Evolutionary conservation across 2,113 vertebrate species (phyloP).

Genomic region (Columba livia): DNA sequence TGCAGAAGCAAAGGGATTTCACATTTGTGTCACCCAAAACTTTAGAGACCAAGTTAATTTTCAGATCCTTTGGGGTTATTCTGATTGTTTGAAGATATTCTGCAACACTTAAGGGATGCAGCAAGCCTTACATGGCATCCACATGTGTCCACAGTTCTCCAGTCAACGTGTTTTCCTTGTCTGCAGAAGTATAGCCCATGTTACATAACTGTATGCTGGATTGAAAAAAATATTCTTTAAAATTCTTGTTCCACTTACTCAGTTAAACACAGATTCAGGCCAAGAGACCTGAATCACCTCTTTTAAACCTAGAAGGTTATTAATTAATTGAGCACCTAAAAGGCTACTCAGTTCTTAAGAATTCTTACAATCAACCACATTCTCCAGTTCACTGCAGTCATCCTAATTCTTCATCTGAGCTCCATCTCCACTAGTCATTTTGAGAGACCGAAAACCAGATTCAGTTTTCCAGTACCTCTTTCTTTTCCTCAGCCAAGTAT

Average conservation of each 20-base stretch:
- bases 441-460: neutral
- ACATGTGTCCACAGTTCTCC: neutral
- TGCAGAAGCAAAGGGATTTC: neutral
- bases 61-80: neutral
- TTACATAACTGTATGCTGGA: neutral
- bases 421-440: neutral
- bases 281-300: neutral
- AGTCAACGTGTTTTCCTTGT: neutral
- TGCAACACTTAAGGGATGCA: neutral
- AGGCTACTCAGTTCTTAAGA: neutral
- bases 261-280: neutral
- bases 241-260: neutral
- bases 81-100: neutral
- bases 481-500: slow-evolving; percentile 16
- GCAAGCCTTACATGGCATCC: neutral
- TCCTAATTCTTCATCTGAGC: neutral
- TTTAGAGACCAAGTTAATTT: neutral
- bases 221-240: neutral
- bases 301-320: neutral
- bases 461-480: neutral
- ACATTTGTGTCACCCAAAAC: neutral
- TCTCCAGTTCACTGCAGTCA: neutral
- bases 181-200: neutral
- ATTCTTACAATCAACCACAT: neutral
- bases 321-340: neutral